Evolutionary conservation across 2,113 vertebrate genomes (phyloP), one percentile per base, ranked within the genome.

Genomic region (Ctenodactylus gundi): DNA sequence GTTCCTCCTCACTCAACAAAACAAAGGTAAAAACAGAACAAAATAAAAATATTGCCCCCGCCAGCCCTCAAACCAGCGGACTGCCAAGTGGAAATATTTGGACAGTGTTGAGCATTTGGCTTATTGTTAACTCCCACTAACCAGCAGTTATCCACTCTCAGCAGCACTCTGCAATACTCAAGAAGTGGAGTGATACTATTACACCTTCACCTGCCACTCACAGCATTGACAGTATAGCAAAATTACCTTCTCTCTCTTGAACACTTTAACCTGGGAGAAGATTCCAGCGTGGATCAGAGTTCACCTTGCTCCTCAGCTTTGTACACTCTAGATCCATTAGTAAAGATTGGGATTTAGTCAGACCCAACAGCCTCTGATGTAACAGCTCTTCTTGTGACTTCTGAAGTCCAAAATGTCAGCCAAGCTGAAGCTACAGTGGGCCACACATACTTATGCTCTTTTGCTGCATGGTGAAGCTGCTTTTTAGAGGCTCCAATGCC

Each of bases 381-480:
- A 46, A 92, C 86, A 84, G 70, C 55, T 41, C 29, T 68, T 11
- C 57, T 88, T 49, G 73, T 67, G 84, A 85, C 41, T 77, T 92
- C 72, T 4, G 7, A 70, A 72, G 34, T 53, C n/a, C 18, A 55
- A 72, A 93, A 60, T 6, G 36, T 51, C 72, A 62, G 27, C 62
- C 27, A 49, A 57, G 82, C 49, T 57, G 34, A 41, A 76, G 77
- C 65, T 75, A n/a, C 93, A 78, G 85, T 34, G 70, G 87, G 14
- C 27, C 49, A 0, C 0, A 12, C 21, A 41, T 62, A 77, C 88
- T 78, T 73, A 64, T 80, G 46, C n/a, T n/a, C 86, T n/a, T 58
- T 21, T 53, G 68, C 29, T 17, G 64, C 67, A 15, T 1, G 23
- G 27, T 15, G 6, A 67, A 41, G 29, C 55, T 64, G 34, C 77